Evolutionary conservation across 2,888 invertebrate genomes (phyloP).

Genomic region (Drosophila paucipuncta): DNA sequence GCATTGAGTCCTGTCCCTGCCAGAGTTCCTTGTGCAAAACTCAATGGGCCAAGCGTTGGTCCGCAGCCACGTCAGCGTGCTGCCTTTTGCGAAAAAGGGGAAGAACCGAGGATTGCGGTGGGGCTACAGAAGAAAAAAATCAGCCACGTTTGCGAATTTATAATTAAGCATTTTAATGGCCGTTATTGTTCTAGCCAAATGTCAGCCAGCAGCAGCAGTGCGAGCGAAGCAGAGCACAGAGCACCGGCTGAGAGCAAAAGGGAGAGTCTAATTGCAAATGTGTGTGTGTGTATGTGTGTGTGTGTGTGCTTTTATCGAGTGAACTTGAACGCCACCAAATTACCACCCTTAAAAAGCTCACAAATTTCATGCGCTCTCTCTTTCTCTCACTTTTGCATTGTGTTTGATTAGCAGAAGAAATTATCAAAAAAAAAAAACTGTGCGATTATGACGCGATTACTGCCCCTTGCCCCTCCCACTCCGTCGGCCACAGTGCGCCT

Average conservation of each 20-base stretch:
- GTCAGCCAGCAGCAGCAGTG: slow-evolving; percentile 20
- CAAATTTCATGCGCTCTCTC: slow-evolving; percentile 17
- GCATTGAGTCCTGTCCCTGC: slow-evolving; percentile 6
- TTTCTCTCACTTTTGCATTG: slow-evolving; percentile 21
- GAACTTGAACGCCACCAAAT: slow-evolving; percentile 74
- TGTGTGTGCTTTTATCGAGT: slow-evolving; percentile 55
- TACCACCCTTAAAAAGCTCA: slow-evolving; percentile 79
- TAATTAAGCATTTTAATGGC: slow-evolving; percentile 84
- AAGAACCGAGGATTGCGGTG: background rate
- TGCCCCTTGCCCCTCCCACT: background rate
- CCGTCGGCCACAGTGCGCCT: background rate
- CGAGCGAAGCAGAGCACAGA: slow-evolving; percentile 34
- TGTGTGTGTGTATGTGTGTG: slow-evolving; percentile 21
- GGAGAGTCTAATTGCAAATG: background rate
- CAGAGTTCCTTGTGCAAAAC: background rate
- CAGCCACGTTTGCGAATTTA: slow-evolving; percentile 82
- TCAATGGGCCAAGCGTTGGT: slow-evolving; percentile 9
- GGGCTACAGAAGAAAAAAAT: slow-evolving; percentile 58
- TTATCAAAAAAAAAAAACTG: slow-evolving; percentile 35
- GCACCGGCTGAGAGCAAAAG: background rate
- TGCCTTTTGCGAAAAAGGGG: background rate
- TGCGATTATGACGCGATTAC: slow-evolving; percentile 74
- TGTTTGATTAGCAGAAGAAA: slow-evolving; percentile 72
- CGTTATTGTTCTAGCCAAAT: slow-evolving; percentile 77
- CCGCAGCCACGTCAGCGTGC: slow-evolving; percentile 48